Evolutionary conservation across 2,113 vertebrate genomes (phyloP), one percentile per base, ranked within the genome.

Genomic region (Baryphthengus martii): DNA sequence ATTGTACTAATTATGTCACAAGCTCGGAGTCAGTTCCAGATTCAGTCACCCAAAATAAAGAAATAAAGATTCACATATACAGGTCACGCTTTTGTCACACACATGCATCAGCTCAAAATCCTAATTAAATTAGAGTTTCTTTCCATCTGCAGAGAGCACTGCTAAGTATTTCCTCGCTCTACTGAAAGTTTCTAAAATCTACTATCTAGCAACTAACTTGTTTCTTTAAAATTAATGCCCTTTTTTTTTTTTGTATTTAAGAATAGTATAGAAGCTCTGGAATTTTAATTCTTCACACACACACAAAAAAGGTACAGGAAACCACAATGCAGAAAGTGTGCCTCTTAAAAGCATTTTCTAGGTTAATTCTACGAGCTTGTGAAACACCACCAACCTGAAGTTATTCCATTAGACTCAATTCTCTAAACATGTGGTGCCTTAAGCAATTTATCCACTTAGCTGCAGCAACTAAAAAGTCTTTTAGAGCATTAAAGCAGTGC

Each of bases 1-100:
- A 98, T 98, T 98, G 97, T 97, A 97, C 98, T 98, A 98, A 98
- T 98, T 98, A 98, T 98, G 98, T 98, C 98, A 98, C 97, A 98
- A 97, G 97, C 98, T 97, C 90, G 70, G 97, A 97, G 97, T 97
- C 75, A 13, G 96, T 96, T 98, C 97, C 98, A 97, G 96, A 97
- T 97, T 97, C 97, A 97, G 97, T 96, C 97, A 97, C 75, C 76
- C 77, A 89, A 96, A 89, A 70, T 65, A 93, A 94, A 93, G 86
- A 95, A 93, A 96, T 72, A 84, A 95, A 71, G 88, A 80, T 20
- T 94, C 92, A 81, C 80, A 85, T 35, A 75, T 45, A 84, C 77
- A 92, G 80, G 86, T 89, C 84, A 77, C 6, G 6, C 33, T 92
- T 94, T 93, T 96, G 86, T 93, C 86, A 91, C 88, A 62, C 65